Conservation (phyloP, 2,113 vertebrate genomes). For the Mesitornis unicolor region DNA sequence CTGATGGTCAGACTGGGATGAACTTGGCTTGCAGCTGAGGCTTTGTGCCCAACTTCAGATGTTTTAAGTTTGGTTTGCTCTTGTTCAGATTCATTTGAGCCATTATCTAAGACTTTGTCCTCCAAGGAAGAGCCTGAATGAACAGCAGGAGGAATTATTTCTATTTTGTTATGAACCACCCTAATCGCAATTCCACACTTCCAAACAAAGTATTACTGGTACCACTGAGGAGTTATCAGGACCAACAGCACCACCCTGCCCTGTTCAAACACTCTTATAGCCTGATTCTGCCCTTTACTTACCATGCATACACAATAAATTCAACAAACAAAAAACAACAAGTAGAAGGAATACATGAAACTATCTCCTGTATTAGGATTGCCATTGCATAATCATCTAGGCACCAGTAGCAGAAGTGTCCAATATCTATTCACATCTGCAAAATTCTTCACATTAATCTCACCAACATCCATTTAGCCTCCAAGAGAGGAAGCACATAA, state of each 20-base stretch:
- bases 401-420: not conserved
- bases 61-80: slow-evolving; percentile 83
- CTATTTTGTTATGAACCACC: not conserved
- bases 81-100: slow-evolving; percentile 81
- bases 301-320: not conserved
- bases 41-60: slow-evolving; percentile 75
- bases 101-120: slow-evolving; percentile 87
- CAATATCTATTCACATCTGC: not conserved
- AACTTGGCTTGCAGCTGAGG: slow-evolving; percentile 77
- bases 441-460: not conserved
- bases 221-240: not conserved
- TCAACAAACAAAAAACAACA: not conserved
- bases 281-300: not conserved
- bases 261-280: not conserved
- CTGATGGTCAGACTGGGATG: slow-evolving; percentile 75
- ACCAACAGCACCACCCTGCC: not conserved
- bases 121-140: slow-evolving; percentile 90
- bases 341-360: not conserved
- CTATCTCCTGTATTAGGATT: not conserved
- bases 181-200: not conserved
- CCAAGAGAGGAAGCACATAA: not conserved
- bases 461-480: not conserved
- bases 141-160: slow-evolving; percentile 78
- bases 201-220: not conserved
- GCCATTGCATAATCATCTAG: not conserved